A percentile compares a stretch with the other conserved stretches of the same genome.
Evolutionary conservation across 1,140 invertebrate genomes (phyloP).

Genomic region (Thaumetopoea pityocampa): DNA sequence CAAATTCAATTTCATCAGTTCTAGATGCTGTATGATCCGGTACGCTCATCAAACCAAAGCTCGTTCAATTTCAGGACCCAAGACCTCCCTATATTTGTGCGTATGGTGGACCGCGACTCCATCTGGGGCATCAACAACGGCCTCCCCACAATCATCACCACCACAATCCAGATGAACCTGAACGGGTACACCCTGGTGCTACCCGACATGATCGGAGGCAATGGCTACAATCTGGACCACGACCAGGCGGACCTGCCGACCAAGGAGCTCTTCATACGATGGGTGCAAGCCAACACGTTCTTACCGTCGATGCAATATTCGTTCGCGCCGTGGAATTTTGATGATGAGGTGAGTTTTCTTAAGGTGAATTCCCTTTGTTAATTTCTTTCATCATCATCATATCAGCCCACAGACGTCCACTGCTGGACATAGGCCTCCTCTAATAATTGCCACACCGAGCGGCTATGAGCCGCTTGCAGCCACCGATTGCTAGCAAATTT

Average conservation of each 20-base stretch:
- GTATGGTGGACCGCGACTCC: constrained; percentile 93
- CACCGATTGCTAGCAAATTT: too few relatives aligned
- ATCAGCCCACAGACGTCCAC: too few relatives aligned
- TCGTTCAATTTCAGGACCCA: constrained; percentile 80
- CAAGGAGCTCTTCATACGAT: constrained; percentile 91
- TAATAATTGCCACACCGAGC: too few relatives aligned
- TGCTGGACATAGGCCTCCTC: too few relatives aligned
- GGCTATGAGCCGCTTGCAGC: too few relatives aligned
- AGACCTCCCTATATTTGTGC: constrained; percentile 86
- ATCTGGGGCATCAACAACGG: constrained; percentile 89
- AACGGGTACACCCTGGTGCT: constrained; percentile 91
- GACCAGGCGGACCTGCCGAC: constrained; percentile 76
- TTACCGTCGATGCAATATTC: constrained; percentile 94
- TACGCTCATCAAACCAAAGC: too few relatives aligned
- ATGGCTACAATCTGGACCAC: constrained; percentile 80
- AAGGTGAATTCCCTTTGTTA: neutral
- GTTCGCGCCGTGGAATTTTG: constrained; percentile 91
- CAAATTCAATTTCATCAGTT: too few relatives aligned
- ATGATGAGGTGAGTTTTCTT: constrained; percentile 76
- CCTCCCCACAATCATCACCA: constrained; percentile 86
- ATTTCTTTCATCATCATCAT: too few relatives aligned
- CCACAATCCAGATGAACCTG: constrained; percentile 87
- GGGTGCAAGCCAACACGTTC: constrained; percentile 91
- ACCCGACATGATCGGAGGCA: constrained; percentile 96
- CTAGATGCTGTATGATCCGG: too few relatives aligned